Base-by-base conservation (phyloP, 2,797 vertebrate species). In the Pseudotriccus pelzelni region DNA sequence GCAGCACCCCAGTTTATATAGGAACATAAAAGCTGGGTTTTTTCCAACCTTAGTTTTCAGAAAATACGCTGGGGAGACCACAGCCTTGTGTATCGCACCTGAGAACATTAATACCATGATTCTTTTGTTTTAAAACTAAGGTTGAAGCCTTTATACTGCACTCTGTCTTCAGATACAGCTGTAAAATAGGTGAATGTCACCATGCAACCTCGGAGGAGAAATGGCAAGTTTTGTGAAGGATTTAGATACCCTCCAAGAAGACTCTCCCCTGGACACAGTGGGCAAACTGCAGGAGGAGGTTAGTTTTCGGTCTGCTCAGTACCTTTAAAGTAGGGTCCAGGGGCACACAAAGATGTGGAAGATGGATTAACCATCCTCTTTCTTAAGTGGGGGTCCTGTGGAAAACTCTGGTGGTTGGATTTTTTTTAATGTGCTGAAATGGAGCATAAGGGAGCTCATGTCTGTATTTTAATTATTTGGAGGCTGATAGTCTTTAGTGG, bases 31-130 rank as follows among this genome's bases (percentile, higher is more conserved):
- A 72, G 27, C 32, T 41, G 14, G 0, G 4, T 7, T 62, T 79
- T 86, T 74, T 16, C 41, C 60, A 68, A 6, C 25, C 12, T 67
- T 32, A 34, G 7, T 30, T 90, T 43, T 37, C 4, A 59, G 53
- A 47, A 58, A 39, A 25, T 12, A 1, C 3, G 4, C 3, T 32
- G 6, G 49, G 44, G 77, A 27, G 18, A 12, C 47, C 0, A 0
- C 39, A 63, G 28, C 24, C 20, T 62, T 37, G 32, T 18, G 12
- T 39, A 5, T 19, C 36, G 8, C 32, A 32, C 20, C 20, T 27
- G 14, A 64, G 43, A n/a, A 36, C 39, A 11, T 47, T 46, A 22
- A 34, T n/a, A 36, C 25, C 8, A 0, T 8, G 4, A 23, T 63
- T 58, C 17, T 58, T 12, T 15, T 27, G 7, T 41, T 74, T 63